Evolutionary conservation across 2,797 vertebrate species (phyloP), one percentile per base, ranked within the genome.

Genomic region (Meriones psammophilus): DNA sequence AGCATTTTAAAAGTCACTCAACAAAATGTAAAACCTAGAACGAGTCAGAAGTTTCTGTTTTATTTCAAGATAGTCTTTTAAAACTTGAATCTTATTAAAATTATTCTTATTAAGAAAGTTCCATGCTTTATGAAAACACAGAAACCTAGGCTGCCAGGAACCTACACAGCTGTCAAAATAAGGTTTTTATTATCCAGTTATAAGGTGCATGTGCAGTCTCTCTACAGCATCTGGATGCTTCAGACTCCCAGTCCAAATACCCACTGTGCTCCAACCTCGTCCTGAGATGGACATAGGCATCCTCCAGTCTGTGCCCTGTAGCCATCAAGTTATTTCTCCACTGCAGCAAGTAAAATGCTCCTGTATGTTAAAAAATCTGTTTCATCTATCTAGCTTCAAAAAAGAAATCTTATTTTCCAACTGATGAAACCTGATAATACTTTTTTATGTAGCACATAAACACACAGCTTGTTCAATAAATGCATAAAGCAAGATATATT

Each of bases 11-110:
- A 88, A 92, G 66, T 62, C 60, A 91, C 60, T 39, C 24, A 71
- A 88, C n/a, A 73, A 90, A 78, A 93, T 26, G 74, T 64, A 93
- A 91, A 91, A 91, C 46, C 74, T 86, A 92, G 64, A 22, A 93
- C 73, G 26, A 58, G 33, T 76, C 79, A 46, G 46, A 79, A 66
- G 42, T 76, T 92, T 91, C 85, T 77, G 68, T 13, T 93, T 95
- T 84, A 93, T 85, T 93, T 93, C 74, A 95, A 94, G 74, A 80
- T 74, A 71, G 64, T 92, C 39, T 88, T 89, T 90, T 79, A 88
- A 83, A 93, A 90, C 50, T 7, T 92, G 64, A 94, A 33, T 83
- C 42, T 81, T 76, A 84, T 83, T 54, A 83, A 93, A 94, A 73
- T 80, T 92, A 93, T 66, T 54, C 22, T 58, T 78, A 89, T 78